Evolutionary conservation across 2,888 invertebrate genomes (phyloP), one percentile per base, ranked within the genome.

Genomic region (Epistrophe grossulariae): DNA sequence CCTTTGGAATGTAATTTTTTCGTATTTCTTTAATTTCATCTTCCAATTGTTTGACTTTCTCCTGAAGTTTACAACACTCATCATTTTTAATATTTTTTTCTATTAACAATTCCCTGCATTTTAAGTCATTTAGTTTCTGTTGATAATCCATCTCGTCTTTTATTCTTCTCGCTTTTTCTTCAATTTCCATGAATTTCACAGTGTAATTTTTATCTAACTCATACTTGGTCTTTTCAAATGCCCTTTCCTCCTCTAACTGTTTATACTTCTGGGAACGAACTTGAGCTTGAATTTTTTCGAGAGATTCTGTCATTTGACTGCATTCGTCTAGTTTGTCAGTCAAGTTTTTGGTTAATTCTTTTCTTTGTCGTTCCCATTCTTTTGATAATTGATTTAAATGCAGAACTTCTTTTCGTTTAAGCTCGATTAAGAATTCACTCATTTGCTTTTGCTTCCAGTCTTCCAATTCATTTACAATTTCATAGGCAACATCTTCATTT

Each of bases 391-490:
- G 90, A 0, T 93, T 93, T 6, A 94, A 90, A 89, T 95, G 94
- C 78, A 93, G 93, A 24, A 94, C 93, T 89, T 95, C 95, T 90
- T 95, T 95, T 73, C 93, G 93, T 89, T 94, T 94, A 15, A 95
- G 90, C 93, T 95, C 95, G 55, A 92, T 91, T 89, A 94, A 94
- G 89, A 95, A 96, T 9, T 94, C 90, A 83, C 94, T 94, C 90
- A 95, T 95, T 89, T 96, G 95, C 35, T 94, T 93, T 84, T 95
- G 94, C 90, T 96, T 97, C 96, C 97, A 97, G 31, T 95, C 95
- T 90, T 96, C 96, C 2, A 97, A 92, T 84, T 96, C 96, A 45
- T 95, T 94, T 0, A 96, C 94, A 89, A 95, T 94, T 91, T 94
- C 17, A 19, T 83, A 83, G 8, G 83, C 83, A 1, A 50, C 0